A percentile compares a stretch with the other conserved stretches of the same genome.
Conservation (phyloP, 2,888 invertebrate species). For the Theristus sp. region DNA sequence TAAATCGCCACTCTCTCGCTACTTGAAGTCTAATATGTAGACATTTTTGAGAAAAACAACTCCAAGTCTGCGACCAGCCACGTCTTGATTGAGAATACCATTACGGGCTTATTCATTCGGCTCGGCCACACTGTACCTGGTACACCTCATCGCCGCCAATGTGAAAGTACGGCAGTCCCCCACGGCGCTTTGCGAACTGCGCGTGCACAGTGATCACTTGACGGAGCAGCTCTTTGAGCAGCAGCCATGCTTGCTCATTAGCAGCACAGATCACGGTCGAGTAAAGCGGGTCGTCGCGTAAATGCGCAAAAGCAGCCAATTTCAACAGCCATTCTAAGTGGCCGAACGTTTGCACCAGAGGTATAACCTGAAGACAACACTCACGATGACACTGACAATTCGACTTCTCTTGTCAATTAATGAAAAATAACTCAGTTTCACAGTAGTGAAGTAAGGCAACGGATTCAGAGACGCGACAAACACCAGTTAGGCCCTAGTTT, state of each 20-base stretch:
- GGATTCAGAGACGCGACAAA: no score
- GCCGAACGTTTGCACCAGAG: conserved; percentile 35
- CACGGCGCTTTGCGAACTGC: no score
- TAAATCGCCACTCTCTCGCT: no score
- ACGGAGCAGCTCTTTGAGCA: not conserved
- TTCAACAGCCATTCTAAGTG: conserved; percentile 43
- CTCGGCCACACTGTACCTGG: not conserved
- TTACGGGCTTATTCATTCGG: no score
- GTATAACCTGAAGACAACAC: conserved; percentile 35
- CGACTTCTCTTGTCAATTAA: no score
- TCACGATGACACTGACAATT: not conserved
- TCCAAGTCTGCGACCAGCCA: no score
- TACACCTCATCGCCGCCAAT: conserved; percentile 1
- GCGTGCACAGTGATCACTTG: not conserved
- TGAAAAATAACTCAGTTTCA: no score
- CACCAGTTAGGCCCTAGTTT: no score
- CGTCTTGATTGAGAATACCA: no score
- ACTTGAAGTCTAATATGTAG: no score
- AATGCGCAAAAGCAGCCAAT: conserved; percentile 44
- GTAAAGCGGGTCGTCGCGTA: conserved; percentile 47
- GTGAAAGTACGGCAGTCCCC: conserved; percentile 2
- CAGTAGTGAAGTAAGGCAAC: no score
- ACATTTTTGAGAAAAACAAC: no score
- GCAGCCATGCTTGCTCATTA: not conserved
- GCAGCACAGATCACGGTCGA: conserved; percentile 28